Conservation (phyloP, 2,888 invertebrate genomes). For the Pardosa pseudoannulata region DNA sequence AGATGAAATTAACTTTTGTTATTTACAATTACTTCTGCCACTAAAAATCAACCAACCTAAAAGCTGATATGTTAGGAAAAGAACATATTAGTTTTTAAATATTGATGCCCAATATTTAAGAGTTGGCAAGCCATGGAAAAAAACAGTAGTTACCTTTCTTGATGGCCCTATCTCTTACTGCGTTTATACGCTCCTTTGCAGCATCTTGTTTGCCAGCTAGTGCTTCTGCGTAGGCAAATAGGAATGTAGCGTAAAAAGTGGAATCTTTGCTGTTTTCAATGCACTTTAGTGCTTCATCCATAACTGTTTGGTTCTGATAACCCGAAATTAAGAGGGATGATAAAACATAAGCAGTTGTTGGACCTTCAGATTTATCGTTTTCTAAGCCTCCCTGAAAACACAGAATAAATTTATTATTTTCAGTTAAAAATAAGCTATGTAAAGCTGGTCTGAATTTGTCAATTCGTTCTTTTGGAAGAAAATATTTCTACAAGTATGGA, state of each 20-base stretch:
- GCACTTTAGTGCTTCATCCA: slow-evolving; percentile 23
- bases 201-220: slow-evolving; percentile 35
- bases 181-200: slow-evolving; percentile 22
- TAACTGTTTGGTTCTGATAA: slow-evolving; percentile 48
- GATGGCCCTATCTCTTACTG: slow-evolving; percentile 19
- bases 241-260: slow-evolving; percentile 42
- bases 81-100: no score
- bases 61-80: no score
- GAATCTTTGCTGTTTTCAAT: neutral
- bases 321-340: slow-evolving; percentile 80
- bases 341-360: slow-evolving; percentile 84
- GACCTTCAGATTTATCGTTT: slow-evolving; percentile 79
- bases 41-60: no score
- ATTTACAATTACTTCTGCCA: no score
- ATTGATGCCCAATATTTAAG: no score
- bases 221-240: slow-evolving; percentile 47
- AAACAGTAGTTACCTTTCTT: slow-evolving; percentile 36
- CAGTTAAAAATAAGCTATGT: no score
- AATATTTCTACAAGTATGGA: no score
- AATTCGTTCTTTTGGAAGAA: no score
- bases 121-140: no score
- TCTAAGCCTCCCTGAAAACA: slow-evolving; percentile 58
- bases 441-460: no score
- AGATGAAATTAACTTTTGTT: no score
- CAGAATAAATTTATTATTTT: no score